phyloP scores from a whole-genome alignment of 2,113 vertebrate genomes.

The Anser brachyrhynchus region DNA sequence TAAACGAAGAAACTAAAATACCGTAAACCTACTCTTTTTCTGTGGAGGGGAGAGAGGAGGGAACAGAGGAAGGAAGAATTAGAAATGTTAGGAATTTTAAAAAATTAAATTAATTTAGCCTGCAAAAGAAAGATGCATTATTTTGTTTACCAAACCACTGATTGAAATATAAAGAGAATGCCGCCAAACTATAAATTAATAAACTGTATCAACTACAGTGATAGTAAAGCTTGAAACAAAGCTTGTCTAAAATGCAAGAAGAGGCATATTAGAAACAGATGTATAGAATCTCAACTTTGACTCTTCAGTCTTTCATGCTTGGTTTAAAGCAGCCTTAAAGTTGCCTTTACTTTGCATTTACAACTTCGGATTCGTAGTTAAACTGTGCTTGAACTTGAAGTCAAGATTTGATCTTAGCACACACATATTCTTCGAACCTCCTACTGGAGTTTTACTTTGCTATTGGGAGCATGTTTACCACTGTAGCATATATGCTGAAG shows the following conservation, averaged over 20 bases:
- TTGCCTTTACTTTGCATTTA: conserved; percentile 80
- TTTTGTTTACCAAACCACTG: conserved; percentile 11
- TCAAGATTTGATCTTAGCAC: conserved; percentile 70
- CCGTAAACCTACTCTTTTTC: background rate
- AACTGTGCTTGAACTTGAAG: conserved; percentile 80
- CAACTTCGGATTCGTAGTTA: conserved; percentile 79
- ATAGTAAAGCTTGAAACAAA: conserved; percentile 63
- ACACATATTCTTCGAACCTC: conserved; percentile 52
- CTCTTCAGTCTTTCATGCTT: conserved; percentile 79
- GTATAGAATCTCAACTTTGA: conserved; percentile 76
- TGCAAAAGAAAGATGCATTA: background rate
- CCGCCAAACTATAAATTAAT: conserved; percentile 12
- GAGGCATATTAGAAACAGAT: conserved; percentile 79
- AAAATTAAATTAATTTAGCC: background rate
- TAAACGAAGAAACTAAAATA: background rate
- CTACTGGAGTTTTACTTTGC: conserved; percentile 70
- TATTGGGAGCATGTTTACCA: conserved; percentile 71
- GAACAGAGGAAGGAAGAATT: background rate
- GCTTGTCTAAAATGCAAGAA: conserved; percentile 70
- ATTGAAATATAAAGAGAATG: background rate
- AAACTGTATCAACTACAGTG: conserved; percentile 40
- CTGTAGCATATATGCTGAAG: conserved; percentile 49
- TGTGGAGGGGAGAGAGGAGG: accelerated
- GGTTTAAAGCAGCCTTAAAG: conserved; percentile 78
- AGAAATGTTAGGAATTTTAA: conserved; percentile 14